A percentile compares a stretch with the other conserved stretches of the same genome.
phyloP scores from a whole-genome alignment of 2,113 vertebrate species.

The Narcine bancroftii region DNA sequence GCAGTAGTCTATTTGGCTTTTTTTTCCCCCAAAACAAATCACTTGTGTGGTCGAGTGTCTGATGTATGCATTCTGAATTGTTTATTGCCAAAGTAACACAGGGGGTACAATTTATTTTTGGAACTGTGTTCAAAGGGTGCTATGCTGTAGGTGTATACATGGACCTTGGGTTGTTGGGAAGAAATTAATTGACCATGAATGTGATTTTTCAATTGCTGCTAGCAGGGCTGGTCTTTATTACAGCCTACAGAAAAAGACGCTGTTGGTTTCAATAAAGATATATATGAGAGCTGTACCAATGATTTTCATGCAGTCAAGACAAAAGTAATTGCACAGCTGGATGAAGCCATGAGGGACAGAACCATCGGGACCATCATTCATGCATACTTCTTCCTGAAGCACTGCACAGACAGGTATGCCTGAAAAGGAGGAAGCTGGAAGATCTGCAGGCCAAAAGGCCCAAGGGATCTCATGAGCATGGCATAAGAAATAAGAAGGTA shows the following conservation, averaged over 20 bases:
- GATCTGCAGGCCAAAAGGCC: slow-evolving; percentile 20
- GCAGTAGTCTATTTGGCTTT: not conserved
- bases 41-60: too few relatives aligned
- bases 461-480: slow-evolving; percentile 32
- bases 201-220: not conserved
- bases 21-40: slow-evolving; percentile 14
- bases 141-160: not conserved
- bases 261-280: slow-evolving; percentile 35
- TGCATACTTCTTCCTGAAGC: slow-evolving; percentile 7
- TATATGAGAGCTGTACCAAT: not conserved
- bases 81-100: not conserved
- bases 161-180: not conserved
- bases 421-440: slow-evolving; percentile 23
- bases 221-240: slow-evolving; percentile 4
- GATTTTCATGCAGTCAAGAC: slow-evolving; percentile 33
- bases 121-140: not conserved
- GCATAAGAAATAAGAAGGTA: slow-evolving; percentile 33
- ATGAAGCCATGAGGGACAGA: slow-evolving; percentile 32
- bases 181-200: slow-evolving; percentile 35
- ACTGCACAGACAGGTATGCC: slow-evolving; percentile 25
- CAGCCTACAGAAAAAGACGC: not conserved
- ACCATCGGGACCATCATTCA: slow-evolving; percentile 33
- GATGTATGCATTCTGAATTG: not conserved
- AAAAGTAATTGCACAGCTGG: slow-evolving; percentile 33
- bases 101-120: slow-evolving; percentile 26